Conservation (phyloP, 2,888 invertebrate genomes). For the Punctoribates punctum region DNA sequence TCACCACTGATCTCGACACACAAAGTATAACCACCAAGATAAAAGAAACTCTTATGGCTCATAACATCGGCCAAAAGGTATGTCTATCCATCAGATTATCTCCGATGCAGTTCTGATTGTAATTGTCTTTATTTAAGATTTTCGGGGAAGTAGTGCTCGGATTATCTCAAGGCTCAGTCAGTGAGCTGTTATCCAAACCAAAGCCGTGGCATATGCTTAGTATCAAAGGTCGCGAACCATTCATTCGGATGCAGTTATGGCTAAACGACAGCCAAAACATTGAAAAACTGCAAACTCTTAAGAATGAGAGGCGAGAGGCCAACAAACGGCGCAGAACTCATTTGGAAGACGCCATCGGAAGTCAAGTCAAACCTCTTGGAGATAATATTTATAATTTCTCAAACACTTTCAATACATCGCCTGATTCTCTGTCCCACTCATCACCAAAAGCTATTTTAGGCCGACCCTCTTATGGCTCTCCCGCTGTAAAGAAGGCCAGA, state of each 20-base stretch:
- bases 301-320: slow-evolving; percentile 75
- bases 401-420: slow-evolving; percentile 45
- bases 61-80: slow-evolving; percentile 95
- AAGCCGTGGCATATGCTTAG: slow-evolving; percentile 99
- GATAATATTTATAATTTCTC: slow-evolving; percentile 46
- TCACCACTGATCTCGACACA: slow-evolving; percentile 93
- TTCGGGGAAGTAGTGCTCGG: slow-evolving; percentile 97
- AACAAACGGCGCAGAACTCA: slow-evolving; percentile 65
- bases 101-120: background rate
- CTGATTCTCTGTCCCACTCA: slow-evolving; percentile 38
- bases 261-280: slow-evolving; percentile 91
- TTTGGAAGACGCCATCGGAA: slow-evolving; percentile 52
- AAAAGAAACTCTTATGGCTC: slow-evolving; percentile 90
- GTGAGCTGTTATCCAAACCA: slow-evolving; percentile 93
- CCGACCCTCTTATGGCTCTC: slow-evolving; percentile 51
- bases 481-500: slow-evolving; percentile 81
- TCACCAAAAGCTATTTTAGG: background rate
- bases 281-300: slow-evolving; percentile 82
- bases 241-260: slow-evolving; percentile 96
- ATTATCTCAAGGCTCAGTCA: slow-evolving; percentile 92
- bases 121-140: slow-evolving; percentile 59
- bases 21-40: slow-evolving; percentile 93
- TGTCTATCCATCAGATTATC: slow-evolving; percentile 27
- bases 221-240: slow-evolving; percentile 94
- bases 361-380: slow-evolving; percentile 43